Evolutionary conservation across 2,113 vertebrate species (phyloP).

Genomic region (Centropus unirufus): DNA sequence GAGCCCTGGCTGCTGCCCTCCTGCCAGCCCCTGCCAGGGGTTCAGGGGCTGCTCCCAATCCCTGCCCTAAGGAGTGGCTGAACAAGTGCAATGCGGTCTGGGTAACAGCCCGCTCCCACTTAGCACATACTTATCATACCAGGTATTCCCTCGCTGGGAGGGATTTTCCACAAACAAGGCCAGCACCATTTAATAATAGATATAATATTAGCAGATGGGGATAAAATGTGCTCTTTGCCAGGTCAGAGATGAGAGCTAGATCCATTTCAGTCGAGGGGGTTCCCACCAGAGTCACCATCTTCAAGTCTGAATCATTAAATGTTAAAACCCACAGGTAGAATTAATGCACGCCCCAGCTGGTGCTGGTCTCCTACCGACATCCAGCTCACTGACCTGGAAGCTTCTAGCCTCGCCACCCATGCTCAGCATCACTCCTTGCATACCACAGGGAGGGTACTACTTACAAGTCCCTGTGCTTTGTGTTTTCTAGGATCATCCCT

Average conservation of each 20-base stretch:
- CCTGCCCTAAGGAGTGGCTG: too few relatives aligned
- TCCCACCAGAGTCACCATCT: not conserved
- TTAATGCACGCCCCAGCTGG: too few relatives aligned
- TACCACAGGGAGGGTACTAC: not conserved
- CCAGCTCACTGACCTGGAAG: not conserved
- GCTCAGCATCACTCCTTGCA: accelerated
- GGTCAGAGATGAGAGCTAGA: not conserved
- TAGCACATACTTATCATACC: accelerated
- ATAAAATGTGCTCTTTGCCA: accelerated
- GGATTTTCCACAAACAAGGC: not conserved
- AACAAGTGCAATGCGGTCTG: accelerated
- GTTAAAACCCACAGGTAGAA: accelerated
- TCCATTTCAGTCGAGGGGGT: not conserved
- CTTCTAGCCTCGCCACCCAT: not conserved
- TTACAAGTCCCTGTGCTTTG: not conserved
- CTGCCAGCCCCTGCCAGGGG: too few relatives aligned
- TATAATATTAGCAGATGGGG: accelerated
- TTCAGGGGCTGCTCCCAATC: too few relatives aligned
- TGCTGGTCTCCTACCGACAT: accelerated
- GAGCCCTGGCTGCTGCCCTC: not conserved
- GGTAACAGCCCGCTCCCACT: not conserved
- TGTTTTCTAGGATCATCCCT: not conserved
- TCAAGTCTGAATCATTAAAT: not conserved
- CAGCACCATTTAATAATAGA: accelerated
- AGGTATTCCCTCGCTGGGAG: not conserved